These are phyloP conservation scores for Asbolus verrucosus DNA, from an alignment of 1,140 invertebrate genomes.

Conservation along the genomic window DNA sequence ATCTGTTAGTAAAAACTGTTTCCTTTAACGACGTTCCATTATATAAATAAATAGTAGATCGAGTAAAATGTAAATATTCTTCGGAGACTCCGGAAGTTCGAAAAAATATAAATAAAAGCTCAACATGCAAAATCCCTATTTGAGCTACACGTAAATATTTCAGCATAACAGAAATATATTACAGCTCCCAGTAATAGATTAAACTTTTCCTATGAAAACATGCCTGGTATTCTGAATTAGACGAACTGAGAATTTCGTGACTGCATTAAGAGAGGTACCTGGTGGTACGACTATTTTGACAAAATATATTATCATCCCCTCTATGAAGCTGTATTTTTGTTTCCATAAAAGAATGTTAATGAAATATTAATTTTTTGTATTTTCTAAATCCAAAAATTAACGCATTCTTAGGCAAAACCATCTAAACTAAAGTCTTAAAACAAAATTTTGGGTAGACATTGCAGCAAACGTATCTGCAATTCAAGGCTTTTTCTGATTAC, in stretches of 20 bases:
- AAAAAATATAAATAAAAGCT: constrained; percentile 10
- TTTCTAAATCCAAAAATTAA: too few relatives aligned
- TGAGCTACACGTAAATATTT: constrained; percentile 14
- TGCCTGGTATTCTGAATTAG: not conserved
- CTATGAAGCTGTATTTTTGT: too few relatives aligned
- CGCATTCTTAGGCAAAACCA: not conserved
- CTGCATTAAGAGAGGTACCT: constrained; percentile 6
- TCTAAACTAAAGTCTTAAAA: too few relatives aligned
- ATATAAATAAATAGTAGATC: too few relatives aligned
- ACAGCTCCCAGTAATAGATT: constrained; percentile 9
- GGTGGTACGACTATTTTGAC: not conserved
- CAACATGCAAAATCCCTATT: constrained; percentile 1
- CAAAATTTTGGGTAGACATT: too few relatives aligned
- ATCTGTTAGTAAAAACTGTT: too few relatives aligned
- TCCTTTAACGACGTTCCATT: too few relatives aligned
- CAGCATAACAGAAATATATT: constrained; percentile 26
- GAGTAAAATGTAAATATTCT: not conserved
- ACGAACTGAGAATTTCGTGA: not conserved
- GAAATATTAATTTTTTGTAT: too few relatives aligned
- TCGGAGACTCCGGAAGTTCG: not conserved
- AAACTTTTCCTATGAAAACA: constrained; percentile 19
- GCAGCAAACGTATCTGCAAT: too few relatives aligned
- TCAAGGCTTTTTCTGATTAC: too few relatives aligned
- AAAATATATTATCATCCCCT: not conserved
- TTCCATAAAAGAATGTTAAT: too few relatives aligned